Conservation (phyloP, 2,113 vertebrate species). For the Helogale parvula region DNA sequence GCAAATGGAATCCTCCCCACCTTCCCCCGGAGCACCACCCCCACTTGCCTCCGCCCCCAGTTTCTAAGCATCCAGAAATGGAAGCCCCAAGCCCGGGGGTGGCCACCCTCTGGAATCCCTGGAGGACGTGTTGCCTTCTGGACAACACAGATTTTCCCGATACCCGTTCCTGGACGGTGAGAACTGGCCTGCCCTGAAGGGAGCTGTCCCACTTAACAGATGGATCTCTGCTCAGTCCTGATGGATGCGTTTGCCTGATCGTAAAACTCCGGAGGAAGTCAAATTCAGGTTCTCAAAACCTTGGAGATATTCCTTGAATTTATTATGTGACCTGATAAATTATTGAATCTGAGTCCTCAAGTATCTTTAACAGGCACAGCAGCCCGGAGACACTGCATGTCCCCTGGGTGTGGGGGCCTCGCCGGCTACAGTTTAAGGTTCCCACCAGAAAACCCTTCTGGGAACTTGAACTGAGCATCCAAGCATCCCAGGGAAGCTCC, state of each 20-base stretch:
- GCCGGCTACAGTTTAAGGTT: background rate
- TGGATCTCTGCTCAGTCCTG: background rate
- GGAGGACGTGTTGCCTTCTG: background rate
- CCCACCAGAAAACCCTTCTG: background rate
- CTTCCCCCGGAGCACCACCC: background rate
- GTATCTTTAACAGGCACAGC: conserved; percentile 51
- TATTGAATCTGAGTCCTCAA: conserved; percentile 47
- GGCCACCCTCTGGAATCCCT: background rate
- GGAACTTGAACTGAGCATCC: background rate
- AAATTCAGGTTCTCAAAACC: background rate
- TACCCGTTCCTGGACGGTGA: background rate
- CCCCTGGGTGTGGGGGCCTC: background rate
- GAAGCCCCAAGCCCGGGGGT: background rate
- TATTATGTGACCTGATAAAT: conserved; percentile 63
- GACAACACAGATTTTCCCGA: background rate
- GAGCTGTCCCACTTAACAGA: background rate
- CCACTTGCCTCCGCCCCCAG: background rate
- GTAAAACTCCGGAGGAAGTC: conserved; percentile 61
- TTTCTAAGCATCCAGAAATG: background rate
- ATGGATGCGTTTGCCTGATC: background rate
- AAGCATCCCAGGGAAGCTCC: background rate
- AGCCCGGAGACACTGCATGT: background rate
- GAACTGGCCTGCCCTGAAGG: background rate
- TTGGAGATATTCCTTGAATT: conserved; percentile 59
- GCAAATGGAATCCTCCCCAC: background rate